Evolutionary conservation across 1,140 invertebrate genomes (phyloP).

Genomic region (Delia radicum): DNA sequence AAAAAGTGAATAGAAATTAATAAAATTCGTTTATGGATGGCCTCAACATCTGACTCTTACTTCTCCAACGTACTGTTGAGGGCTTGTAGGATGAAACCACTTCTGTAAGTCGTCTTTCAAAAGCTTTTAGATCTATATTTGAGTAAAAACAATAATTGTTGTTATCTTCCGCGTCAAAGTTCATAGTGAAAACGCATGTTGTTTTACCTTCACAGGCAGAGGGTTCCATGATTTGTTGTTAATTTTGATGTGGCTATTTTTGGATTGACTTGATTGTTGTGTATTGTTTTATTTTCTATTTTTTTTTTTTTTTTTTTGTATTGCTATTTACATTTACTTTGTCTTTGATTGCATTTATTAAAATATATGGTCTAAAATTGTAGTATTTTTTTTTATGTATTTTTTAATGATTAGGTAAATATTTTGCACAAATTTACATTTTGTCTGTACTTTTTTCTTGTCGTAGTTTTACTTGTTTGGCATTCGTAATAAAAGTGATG

Average conservation of each 20-base stretch:
- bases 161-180: background rate
- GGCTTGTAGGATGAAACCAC: slow-evolving; percentile 93
- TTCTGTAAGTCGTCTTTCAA: slow-evolving; percentile 92
- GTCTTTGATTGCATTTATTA: background rate
- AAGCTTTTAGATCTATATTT: slow-evolving; percentile 88
- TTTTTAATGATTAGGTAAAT: slow-evolving; percentile 38
- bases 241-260: slow-evolving; percentile 41
- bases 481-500: background rate
- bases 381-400: background rate
- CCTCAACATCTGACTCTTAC: slow-evolving; percentile 62
- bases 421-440: background rate
- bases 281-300: background rate
- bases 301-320: background rate
- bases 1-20: slow-evolving; percentile 18
- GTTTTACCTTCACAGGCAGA: slow-evolving; percentile 50
- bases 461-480: background rate
- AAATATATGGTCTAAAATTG: too few species aligned
- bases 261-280: slow-evolving; percentile 30
- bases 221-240: slow-evolving; percentile 45
- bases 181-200: background rate
- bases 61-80: slow-evolving; percentile 88
- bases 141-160: background rate
- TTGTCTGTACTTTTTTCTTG: background rate
- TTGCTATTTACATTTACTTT: background rate
- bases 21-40: background rate